Evolutionary conservation across 2,113 vertebrate species (phyloP), one percentile per base, ranked within the genome.

Genomic region (Perca fluviatilis): DNA sequence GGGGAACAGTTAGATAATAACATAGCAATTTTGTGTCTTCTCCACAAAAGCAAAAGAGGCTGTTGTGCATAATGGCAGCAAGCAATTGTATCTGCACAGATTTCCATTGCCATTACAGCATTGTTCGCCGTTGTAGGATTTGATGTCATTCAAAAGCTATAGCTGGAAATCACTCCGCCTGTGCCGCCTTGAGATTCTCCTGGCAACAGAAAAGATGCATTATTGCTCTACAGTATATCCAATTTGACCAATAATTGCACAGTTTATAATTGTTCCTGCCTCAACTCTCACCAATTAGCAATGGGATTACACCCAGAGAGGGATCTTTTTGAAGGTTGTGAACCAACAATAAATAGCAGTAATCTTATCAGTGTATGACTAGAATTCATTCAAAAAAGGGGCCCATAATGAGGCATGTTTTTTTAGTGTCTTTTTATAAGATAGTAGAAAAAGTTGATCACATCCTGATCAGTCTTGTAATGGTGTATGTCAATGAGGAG

Each of bases 61-160:
- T 74, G 68, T 61, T 64, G 84, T 79, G 85, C 83, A 93, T 92
- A 94, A 95, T 93, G 85, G 91, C 83, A 86, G 80, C 63, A 19
- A 76, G 84, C 84, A 91, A 90, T 89, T 90, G 81, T 86, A 90
- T 85, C 84, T 82, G 89, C 86, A 92, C 91, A 91, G 89, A 93
- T 91, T 93, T 94, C 90, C 79, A 83, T 90, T 84, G 80, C 88
- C 69, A 87, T 92, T 91, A 91, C 46, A 40, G 73, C 87, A 77
- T 90, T 88, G 84, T 92, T 88, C 85, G 4, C 77, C 61, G 85
- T 88, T 90, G 86, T 67, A 72, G 66, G 63, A 79, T 74, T 86
- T 82, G 58, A 88, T 90, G 92, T 86, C 89, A 87, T 66, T 92
- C 92, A 87, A 88, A 89, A 80, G 66, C 83, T 84, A 68, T 36